Evolutionary conservation across 1,140 invertebrate genomes (phyloP), one percentile per base, ranked within the genome.

Genomic region (Metaphire vulgaris): DNA sequence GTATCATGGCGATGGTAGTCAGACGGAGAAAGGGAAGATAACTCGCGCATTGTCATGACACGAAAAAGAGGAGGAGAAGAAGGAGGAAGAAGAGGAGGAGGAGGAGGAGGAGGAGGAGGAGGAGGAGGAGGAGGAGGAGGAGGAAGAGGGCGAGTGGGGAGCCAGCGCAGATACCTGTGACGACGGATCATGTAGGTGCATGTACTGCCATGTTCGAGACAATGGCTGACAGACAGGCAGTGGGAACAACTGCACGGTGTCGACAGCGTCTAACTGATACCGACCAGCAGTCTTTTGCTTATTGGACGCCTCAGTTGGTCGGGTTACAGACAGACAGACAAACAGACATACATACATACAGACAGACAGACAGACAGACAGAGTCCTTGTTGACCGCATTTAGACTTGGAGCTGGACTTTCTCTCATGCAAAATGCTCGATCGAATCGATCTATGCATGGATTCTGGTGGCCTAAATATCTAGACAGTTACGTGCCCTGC

Each of bases 361-460:
- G 41, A 56, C 41, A 56, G 41, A 56, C 41, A 56, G 41, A 56
- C 41, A 56, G 41, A 56, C 41, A 56, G 41, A 56, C 41, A 56
- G 41, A 56, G 41, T n/a, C n/a, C n/a, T n/a, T n/a, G n/a, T n/a
- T n/a, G n/a, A n/a, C n/a, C n/a, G n/a, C n/a, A n/a, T n/a, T n/a
- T n/a, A n/a, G n/a, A n/a, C n/a, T n/a, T n/a, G n/a, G n/a, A n/a
- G n/a, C n/a, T n/a, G n/a, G n/a, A n/a, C n/a, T n/a, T n/a, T n/a
- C n/a, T n/a, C n/a, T n/a, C n/a, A n/a, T n/a, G n/a, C n/a, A n/a
- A n/a, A n/a, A n/a, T n/a, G n/a, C n/a, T n/a, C n/a, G n/a, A n/a
- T n/a, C n/a, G n/a, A n/a, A n/a, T n/a, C n/a, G n/a, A n/a, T n/a
- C n/a, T n/a, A n/a, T n/a, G n/a, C n/a, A n/a, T n/a, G n/a, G n/a